phyloP scores from a whole-genome alignment of 2,113 vertebrate genomes.

The Accipiter cooperii region DNA sequence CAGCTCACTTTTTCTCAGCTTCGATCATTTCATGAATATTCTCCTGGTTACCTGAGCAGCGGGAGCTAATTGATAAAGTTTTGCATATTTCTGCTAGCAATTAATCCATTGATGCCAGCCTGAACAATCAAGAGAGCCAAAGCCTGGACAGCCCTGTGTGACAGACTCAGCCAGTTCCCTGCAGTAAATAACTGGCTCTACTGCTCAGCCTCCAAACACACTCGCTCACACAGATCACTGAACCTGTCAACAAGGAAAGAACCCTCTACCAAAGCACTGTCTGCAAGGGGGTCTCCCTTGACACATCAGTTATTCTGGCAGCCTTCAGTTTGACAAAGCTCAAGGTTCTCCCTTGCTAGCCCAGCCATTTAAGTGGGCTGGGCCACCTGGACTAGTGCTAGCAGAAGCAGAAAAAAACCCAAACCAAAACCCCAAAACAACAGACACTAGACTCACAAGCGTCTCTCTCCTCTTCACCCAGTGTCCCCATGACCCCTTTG shows the following conservation, averaged over 20 bases:
- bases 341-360: background rate
- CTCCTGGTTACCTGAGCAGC: background rate
- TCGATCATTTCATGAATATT: background rate
- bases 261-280: background rate
- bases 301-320: background rate
- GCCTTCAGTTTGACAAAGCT: background rate
- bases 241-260: background rate
- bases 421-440: background rate
- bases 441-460: background rate
- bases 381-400: background rate
- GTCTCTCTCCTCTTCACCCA: background rate
- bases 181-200: background rate
- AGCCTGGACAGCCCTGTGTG: background rate
- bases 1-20: background rate
- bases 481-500: background rate
- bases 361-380: background rate
- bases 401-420: background rate
- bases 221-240: no score
- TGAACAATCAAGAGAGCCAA: background rate
- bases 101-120: background rate
- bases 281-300: background rate
- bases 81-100: background rate
- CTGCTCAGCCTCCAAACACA: background rate
- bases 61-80: background rate
- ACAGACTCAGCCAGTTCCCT: background rate